phyloP scores from a whole-genome alignment of 2,113 vertebrate species.

The Silurus meridionalis region DNA sequence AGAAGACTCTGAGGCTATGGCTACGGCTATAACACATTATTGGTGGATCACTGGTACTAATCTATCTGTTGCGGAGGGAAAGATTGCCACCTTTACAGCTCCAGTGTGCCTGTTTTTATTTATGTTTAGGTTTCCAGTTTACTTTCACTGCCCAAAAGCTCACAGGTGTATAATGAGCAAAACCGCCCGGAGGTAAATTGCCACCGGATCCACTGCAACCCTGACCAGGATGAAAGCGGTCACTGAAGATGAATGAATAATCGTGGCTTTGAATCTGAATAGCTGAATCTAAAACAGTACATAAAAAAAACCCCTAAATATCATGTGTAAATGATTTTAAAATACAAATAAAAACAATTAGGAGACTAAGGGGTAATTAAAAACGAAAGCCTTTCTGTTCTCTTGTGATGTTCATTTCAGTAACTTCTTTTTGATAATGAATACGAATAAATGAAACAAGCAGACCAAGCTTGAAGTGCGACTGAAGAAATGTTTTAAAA shows the following conservation, averaged over 20 bases:
- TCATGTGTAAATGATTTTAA: background rate
- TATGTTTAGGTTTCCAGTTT: background rate
- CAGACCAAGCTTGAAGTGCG: background rate
- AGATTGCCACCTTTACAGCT: background rate
- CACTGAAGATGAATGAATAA: background rate
- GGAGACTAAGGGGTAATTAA: background rate
- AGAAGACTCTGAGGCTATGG: background rate
- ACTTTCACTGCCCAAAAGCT: background rate
- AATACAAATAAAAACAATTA: background rate
- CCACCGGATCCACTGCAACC: background rate
- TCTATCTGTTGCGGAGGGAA: background rate
- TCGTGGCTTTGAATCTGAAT: background rate
- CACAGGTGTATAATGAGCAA: background rate
- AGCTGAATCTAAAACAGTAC: background rate
- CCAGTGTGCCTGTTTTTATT: background rate
- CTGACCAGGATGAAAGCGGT: background rate
- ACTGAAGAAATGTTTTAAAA: background rate
- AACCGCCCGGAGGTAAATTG: background rate
- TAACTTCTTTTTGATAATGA: background rate
- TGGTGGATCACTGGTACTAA: background rate
- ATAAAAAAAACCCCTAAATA: background rate
- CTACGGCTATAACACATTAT: background rate
- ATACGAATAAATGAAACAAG: background rate
- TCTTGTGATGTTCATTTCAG: background rate
- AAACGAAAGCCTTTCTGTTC: background rate